phyloP scores from a whole-genome alignment of 2,797 vertebrate genomes.

The Rhabdomys pumilio region DNA sequence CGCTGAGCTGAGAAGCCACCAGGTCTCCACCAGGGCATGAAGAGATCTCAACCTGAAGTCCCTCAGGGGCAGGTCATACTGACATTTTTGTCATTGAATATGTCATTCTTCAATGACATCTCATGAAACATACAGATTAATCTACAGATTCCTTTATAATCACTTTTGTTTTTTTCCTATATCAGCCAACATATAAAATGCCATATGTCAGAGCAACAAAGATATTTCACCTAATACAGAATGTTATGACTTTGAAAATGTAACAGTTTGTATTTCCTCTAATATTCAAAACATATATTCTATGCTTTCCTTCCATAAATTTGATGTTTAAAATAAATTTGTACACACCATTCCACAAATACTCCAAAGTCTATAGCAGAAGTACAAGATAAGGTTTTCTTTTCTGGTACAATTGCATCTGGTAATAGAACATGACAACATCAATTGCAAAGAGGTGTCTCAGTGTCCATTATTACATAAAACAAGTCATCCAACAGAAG shows the following conservation, averaged over 20 bases:
- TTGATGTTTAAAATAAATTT: conserved; percentile 16
- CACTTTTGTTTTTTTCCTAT: neutral
- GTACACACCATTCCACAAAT: neutral
- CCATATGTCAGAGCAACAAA: neutral
- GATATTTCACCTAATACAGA: conserved; percentile 14
- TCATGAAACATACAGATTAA: neutral
- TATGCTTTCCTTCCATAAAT: conserved; percentile 8
- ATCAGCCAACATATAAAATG: conserved; percentile 35
- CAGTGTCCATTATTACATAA: neutral
- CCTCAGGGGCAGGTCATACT: no score
- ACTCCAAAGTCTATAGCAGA: neutral
- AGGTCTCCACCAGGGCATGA: no score
- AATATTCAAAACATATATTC: conserved; percentile 45
- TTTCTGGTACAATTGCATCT: neutral
- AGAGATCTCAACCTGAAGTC: no score
- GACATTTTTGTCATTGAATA: no score
- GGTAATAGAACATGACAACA: neutral
- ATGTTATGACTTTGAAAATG: conserved; percentile 17
- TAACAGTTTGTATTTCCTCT: neutral
- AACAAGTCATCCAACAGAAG: neutral
- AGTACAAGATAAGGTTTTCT: neutral
- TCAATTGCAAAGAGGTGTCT: neutral
- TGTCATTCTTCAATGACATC: neutral
- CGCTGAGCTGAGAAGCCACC: no score
- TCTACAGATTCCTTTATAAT: neutral